Evolutionary conservation across 2,113 vertebrate species (phyloP).

Genomic region (Leucosticte australis): DNA sequence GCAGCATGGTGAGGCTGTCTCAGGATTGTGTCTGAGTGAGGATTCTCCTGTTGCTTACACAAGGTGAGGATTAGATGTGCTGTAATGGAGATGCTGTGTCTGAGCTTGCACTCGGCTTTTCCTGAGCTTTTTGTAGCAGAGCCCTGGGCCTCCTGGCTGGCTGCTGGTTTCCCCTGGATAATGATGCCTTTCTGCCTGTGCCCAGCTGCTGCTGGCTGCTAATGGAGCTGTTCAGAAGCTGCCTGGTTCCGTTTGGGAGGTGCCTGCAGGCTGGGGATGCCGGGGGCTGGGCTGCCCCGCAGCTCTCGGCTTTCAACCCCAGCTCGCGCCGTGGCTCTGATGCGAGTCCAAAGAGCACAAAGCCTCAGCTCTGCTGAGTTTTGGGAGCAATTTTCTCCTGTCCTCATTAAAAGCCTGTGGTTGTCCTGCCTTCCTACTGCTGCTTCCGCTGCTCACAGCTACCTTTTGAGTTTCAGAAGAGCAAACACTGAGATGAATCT

Average conservation of each 20-base stretch:
- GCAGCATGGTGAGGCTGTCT: background rate
- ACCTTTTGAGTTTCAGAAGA: background rate
- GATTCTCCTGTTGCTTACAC: background rate
- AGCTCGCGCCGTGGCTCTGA: background rate
- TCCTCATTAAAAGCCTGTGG: background rate
- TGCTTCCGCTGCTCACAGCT: background rate
- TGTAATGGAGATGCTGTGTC: background rate
- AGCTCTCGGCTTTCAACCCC: background rate
- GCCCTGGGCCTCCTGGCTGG: background rate
- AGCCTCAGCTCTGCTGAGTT: background rate
- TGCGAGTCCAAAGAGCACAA: background rate
- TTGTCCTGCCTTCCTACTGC: background rate
- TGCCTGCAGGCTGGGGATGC: background rate
- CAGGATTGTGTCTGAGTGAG: accelerated
- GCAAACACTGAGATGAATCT: background rate
- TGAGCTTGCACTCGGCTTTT: accelerated
- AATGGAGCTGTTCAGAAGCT: background rate
- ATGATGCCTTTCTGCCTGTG: background rate
- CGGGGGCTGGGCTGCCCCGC: background rate
- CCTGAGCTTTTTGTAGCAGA: background rate
- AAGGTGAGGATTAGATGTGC: background rate
- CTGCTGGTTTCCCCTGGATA: background rate
- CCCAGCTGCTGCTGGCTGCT: background rate
- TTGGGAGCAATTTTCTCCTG: background rate
- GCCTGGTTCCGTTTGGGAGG: background rate